Evolutionary conservation across 1,140 invertebrate genomes (phyloP).

Genomic region (Nymphalis io): DNA sequence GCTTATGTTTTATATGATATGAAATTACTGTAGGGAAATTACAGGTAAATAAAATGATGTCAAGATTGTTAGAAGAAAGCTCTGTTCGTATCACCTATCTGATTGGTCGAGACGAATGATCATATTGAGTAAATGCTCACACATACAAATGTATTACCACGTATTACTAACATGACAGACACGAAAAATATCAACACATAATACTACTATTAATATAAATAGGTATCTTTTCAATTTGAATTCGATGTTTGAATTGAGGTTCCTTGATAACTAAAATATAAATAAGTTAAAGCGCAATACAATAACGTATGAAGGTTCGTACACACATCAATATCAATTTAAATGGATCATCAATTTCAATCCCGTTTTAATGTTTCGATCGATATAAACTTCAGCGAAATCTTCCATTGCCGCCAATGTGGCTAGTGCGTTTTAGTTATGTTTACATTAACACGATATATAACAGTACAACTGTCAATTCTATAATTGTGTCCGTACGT

Average conservation of each 20-base stretch:
- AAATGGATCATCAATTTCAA: slow-evolving; percentile 40
- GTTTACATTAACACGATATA: slow-evolving; percentile 9
- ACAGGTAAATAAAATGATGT: neutral
- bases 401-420: slow-evolving; percentile 38
- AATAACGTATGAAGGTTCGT: slow-evolving; percentile 26
- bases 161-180: too few relatives aligned
- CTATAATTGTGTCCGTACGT: too few relatives aligned
- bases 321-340: slow-evolving; percentile 34
- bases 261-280: slow-evolving; percentile 9
- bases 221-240: too few relatives aligned
- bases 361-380: slow-evolving; percentile 22
- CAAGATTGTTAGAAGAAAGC: neutral
- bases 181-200: too few relatives aligned
- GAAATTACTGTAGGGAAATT: neutral
- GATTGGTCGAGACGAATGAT: too few relatives aligned
- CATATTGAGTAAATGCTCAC: too few relatives aligned
- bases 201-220: too few relatives aligned
- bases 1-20: neutral
- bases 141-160: too few relatives aligned
- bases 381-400: slow-evolving; percentile 28
- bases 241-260: neutral
- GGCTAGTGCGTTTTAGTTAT: slow-evolving; percentile 36
- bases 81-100: too few relatives aligned
- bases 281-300: slow-evolving; percentile 28
- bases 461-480: too few relatives aligned